A percentile compares a stretch with the other conserved stretches of the same genome.
These are phyloP conservation scores for Digitonthophagus gazella DNA, from an alignment of 2,888 invertebrate species.

Conservation along the genomic window DNA sequence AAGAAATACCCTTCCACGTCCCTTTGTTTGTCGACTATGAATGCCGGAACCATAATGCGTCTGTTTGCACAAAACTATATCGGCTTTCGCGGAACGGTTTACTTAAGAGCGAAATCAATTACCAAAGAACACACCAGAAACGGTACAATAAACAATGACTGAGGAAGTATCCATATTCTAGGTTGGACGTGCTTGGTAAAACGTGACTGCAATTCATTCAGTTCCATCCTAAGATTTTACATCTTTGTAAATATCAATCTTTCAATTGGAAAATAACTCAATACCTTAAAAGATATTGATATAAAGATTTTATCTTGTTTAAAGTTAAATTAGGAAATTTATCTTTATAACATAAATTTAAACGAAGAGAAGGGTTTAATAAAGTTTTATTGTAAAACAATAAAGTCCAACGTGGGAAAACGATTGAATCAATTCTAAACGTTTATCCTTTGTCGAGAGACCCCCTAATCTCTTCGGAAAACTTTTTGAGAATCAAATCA, in stretches of 20 bases:
- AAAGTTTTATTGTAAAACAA: no score
- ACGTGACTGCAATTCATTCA: neutral
- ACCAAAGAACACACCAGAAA: conserved; percentile 9
- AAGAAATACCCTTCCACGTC: neutral
- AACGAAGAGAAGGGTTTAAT: no score
- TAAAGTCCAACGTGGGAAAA: neutral
- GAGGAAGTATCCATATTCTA: conserved; percentile 7
- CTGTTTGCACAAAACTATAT: neutral
- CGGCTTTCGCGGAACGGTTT: neutral
- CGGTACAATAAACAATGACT: conserved; percentile 9
- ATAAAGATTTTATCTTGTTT: no score
- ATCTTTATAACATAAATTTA: no score
- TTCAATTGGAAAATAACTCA: neutral
- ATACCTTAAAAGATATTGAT: neutral
- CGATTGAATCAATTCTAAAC: neutral
- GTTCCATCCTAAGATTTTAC: neutral
- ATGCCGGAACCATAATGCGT: neutral
- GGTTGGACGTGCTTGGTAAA: neutral
- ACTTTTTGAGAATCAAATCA: conserved; percentile 15
- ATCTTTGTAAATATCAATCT: neutral
- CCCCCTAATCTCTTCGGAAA: conserved; percentile 8
- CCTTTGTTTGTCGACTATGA: neutral
- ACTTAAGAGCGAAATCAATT: conserved; percentile 14
- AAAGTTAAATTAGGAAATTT: no score
- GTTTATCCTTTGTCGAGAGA: neutral